phyloP scores from a whole-genome alignment of 2,113 vertebrate species.

The Mastomys coucha region DNA sequence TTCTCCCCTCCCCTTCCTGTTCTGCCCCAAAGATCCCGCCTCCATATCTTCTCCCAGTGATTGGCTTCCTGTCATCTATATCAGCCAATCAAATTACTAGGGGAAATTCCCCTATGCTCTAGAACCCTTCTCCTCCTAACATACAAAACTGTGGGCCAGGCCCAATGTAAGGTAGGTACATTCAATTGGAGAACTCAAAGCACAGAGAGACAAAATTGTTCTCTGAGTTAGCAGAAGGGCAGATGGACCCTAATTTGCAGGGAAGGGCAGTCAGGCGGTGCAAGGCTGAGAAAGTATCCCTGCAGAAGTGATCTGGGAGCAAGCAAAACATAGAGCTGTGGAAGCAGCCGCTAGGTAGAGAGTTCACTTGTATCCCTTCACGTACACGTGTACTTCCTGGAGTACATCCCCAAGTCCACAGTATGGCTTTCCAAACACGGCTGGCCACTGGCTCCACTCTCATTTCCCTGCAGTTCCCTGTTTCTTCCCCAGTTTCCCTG shows the following conservation, averaged over 20 bases:
- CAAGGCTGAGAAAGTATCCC: neutral
- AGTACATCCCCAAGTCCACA: neutral
- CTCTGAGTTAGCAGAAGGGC: neutral
- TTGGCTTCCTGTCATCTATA: too few species aligned
- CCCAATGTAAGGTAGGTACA: too few species aligned
- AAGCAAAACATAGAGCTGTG: neutral
- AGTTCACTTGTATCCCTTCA: neutral
- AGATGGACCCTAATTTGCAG: neutral
- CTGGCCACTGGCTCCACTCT: neutral
- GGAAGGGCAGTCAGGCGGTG: rapidly evolving
- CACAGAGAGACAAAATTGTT: neutral
- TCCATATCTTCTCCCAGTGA: too few species aligned
- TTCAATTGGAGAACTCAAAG: neutral
- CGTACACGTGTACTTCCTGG: neutral
- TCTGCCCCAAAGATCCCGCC: too few species aligned
- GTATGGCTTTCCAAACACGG: neutral
- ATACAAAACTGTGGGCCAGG: neutral
- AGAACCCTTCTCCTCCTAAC: neutral
- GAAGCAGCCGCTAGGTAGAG: neutral
- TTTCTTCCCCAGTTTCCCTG: neutral
- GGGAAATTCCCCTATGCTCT: neutral
- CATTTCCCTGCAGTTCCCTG: neutral
- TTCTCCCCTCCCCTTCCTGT: too few species aligned
- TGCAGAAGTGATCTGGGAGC: neutral
- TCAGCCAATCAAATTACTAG: too few species aligned